These are phyloP conservation scores for Notothenia coriiceps DNA, from an alignment of 2,113 vertebrate species.

Conservation along the genomic window DNA sequence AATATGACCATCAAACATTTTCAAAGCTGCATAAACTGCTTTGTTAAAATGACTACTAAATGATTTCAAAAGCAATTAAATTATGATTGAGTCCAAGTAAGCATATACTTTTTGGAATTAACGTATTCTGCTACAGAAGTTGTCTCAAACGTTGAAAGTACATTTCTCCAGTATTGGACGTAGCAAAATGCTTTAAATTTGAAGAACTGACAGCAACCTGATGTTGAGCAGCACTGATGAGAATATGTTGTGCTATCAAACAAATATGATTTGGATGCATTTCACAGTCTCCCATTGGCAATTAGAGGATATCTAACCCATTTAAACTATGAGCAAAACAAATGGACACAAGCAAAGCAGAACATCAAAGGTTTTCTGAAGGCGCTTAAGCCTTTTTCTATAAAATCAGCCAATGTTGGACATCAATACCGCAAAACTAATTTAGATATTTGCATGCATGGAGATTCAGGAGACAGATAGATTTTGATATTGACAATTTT, in stretches of 20 bases:
- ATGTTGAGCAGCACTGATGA: background rate
- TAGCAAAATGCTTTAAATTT: background rate
- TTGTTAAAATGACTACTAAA: background rate
- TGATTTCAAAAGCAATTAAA: background rate
- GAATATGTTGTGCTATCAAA: background rate
- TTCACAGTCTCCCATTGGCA: background rate
- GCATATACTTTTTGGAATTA: background rate
- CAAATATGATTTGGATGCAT: background rate
- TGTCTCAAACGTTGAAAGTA: background rate
- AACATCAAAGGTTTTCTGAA: conserved; percentile 8
- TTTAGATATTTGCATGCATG: conserved; percentile 27
- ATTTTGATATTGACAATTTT: conserved; percentile 30
- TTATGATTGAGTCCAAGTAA: background rate
- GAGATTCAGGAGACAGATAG: conserved; percentile 1
- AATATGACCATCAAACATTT: background rate
- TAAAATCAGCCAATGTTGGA: conserved; percentile 13
- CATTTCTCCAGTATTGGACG: background rate
- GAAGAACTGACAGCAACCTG: background rate
- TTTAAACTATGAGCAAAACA: background rate
- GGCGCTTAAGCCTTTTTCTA: conserved; percentile 2
- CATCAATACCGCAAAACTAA: conserved; percentile 28
- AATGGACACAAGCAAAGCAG: background rate
- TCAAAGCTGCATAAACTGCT: background rate
- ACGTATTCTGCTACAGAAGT: rapidly evolving
- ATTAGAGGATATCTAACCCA: background rate